phyloP scores from a whole-genome alignment of 1,140 invertebrate species.

The Arctopsyche grandis region DNA sequence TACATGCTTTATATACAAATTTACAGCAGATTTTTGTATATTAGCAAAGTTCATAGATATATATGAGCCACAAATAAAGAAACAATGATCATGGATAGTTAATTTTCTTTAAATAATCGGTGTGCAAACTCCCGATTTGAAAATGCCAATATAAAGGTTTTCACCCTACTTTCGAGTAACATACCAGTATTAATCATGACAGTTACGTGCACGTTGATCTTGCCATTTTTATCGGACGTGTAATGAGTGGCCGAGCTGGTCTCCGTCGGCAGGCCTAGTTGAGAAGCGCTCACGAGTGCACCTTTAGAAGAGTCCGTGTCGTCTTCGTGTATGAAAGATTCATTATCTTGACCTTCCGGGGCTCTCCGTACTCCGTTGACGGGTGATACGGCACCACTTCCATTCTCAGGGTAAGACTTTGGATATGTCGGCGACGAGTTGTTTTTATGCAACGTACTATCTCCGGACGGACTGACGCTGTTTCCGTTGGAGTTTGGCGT shows the following conservation, averaged over 20 bases:
- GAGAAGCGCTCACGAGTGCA: constrained; percentile 57
- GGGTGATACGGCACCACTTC: constrained; percentile 55
- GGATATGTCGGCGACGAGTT: constrained; percentile 10
- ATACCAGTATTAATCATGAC: constrained; percentile 77
- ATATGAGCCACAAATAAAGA: too few species aligned
- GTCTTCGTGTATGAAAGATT: constrained; percentile 71
- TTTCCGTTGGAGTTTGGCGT: background rate
- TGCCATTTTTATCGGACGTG: constrained; percentile 83
- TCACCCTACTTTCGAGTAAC: constrained; percentile 51
- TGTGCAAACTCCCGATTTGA: too few species aligned
- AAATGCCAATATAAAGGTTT: background rate
- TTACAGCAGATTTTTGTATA: too few species aligned
- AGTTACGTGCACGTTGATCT: constrained; percentile 89
- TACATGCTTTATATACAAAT: too few species aligned
- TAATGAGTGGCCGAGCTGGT: constrained; percentile 66
- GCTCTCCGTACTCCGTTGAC: constrained; percentile 69
- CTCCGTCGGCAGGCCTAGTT: constrained; percentile 63
- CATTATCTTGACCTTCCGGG: constrained; percentile 83
- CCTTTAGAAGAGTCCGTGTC: constrained; percentile 68
- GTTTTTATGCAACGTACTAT: constrained; percentile 1
- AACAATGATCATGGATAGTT: too few species aligned
- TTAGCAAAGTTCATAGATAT: too few species aligned
- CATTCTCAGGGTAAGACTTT: constrained; percentile 32
- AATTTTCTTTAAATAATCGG: too few species aligned
- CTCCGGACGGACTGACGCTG: constrained; percentile 24